Percentiles rank a stretch among this genome's conserved stretches.
Evolutionary conservation across 2,888 invertebrate species (phyloP).

Genomic region (Leptogaster cylindrica): DNA sequence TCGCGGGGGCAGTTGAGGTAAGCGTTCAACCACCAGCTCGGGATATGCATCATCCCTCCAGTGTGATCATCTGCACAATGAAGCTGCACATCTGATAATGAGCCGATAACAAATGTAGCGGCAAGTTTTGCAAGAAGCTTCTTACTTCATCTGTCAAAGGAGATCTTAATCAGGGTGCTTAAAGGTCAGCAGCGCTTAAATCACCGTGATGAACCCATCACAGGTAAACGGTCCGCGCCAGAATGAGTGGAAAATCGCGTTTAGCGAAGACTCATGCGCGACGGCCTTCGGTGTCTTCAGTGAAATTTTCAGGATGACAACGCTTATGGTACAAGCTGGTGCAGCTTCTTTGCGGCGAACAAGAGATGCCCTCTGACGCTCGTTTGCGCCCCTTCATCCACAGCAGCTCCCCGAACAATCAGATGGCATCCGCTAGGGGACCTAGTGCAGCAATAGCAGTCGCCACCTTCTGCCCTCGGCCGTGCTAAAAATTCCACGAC

Average conservation of each 20-base stretch:
- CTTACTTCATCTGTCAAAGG: conserved; percentile 31
- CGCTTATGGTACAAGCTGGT: conserved; percentile 3
- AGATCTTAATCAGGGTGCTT: conserved; percentile 36
- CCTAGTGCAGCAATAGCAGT: background rate
- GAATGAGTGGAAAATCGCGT: conserved; percentile 22
- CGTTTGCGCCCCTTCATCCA: background rate
- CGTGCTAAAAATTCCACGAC: too few relatives aligned
- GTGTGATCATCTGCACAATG: too few relatives aligned
- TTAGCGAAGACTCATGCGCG: conserved; percentile 12
- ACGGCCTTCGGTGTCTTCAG: conserved; percentile 31
- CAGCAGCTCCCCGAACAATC: too few relatives aligned
- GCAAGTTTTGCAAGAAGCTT: conserved; percentile 30
- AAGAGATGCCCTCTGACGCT: conserved; percentile 26
- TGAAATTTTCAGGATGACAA: conserved; percentile 37
- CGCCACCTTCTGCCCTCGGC: background rate
- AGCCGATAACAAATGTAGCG: background rate
- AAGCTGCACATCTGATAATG: conserved; percentile 34
- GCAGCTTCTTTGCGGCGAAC: background rate
- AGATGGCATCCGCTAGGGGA: too few relatives aligned
- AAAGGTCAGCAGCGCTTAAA: conserved; percentile 33
- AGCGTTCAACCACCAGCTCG: too few relatives aligned
- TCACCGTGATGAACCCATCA: conserved; percentile 33
- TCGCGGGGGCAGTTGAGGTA: too few relatives aligned
- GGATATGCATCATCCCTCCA: too few relatives aligned
- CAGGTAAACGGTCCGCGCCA: conserved; percentile 10